phyloP scores from a whole-genome alignment of 2,113 vertebrate species.

The Carassius auratus region DNA sequence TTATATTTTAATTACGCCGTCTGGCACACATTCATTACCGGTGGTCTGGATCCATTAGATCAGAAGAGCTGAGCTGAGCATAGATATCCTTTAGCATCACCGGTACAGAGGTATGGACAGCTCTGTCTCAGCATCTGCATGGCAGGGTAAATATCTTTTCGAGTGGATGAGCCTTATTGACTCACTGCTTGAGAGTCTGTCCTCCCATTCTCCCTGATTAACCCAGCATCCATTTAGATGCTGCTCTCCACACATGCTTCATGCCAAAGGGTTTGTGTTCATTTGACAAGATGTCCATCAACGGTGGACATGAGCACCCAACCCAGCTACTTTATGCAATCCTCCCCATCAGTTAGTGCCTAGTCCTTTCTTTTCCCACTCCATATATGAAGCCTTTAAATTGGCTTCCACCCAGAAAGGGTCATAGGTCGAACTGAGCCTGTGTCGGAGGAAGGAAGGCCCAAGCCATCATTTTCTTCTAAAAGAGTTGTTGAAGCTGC shows the following conservation, averaged over 20 bases:
- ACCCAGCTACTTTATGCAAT: neutral
- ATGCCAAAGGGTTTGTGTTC: conserved; percentile 40
- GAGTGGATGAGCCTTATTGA: conserved; percentile 39
- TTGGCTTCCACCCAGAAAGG: conserved; percentile 49
- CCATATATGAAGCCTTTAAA: neutral
- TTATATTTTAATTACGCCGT: conserved; percentile 46
- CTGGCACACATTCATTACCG: conserved; percentile 25
- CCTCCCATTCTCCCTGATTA: conserved; percentile 37
- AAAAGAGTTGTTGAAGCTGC: neutral
- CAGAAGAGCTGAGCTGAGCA: conserved; percentile 1
- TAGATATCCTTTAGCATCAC: conserved; percentile 21
- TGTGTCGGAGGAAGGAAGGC: conserved; percentile 5
- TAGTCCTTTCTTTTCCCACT: conserved; percentile 17
- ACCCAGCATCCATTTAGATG: conserved; percentile 41
- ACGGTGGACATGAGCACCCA: neutral
- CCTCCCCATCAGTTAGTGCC: neutral
- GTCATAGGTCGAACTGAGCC: conserved; percentile 40
- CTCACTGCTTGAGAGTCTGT: conserved; percentile 34
- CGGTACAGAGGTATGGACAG: neutral
- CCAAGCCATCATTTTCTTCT: conserved; percentile 29
- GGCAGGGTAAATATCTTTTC: conserved; percentile 16
- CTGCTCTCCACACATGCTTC: conserved; percentile 32
- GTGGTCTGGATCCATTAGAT: conserved; percentile 34
- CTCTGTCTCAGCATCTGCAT: conserved; percentile 26
- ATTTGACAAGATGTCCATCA: conserved; percentile 56